Conservation (phyloP, 2,113 vertebrate genomes). For the Crotalus horridus region DNA sequence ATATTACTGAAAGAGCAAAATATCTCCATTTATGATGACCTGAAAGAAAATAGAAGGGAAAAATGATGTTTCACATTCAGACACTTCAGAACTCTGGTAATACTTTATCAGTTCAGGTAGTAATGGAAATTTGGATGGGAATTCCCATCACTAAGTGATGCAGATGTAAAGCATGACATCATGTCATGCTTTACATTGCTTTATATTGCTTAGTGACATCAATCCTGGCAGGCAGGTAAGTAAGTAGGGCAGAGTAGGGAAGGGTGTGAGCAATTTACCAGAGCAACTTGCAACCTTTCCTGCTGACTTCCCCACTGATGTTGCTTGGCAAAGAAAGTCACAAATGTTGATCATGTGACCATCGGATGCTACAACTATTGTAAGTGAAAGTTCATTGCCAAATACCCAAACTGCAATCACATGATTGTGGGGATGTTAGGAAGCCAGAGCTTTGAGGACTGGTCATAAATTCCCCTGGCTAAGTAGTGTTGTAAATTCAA, state of each 20-base stretch:
- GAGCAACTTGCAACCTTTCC: background rate
- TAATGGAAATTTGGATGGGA: background rate
- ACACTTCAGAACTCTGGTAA: background rate
- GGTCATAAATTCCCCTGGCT: background rate
- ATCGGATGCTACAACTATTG: background rate
- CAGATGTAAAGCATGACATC: background rate
- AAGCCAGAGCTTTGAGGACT: background rate
- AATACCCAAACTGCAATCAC: background rate
- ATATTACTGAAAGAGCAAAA: background rate
- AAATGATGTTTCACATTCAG: background rate
- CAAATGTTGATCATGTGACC: background rate
- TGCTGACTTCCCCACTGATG: background rate
- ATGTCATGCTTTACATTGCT: background rate
- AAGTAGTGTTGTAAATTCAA: background rate
- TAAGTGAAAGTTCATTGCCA: background rate
- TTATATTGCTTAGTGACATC: background rate
- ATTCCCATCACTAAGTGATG: background rate
- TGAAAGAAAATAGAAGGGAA: background rate
- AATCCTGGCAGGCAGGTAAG: background rate
- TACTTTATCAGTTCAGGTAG: background rate
- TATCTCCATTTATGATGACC: background rate
- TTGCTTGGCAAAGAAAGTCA: background rate
- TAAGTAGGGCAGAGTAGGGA: background rate
- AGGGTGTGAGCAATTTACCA: background rate
- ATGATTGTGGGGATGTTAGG: background rate